These are phyloP conservation scores for Ammodytes marinus DNA, from an alignment of 2,113 vertebrate species.

Conservation along the genomic window DNA sequence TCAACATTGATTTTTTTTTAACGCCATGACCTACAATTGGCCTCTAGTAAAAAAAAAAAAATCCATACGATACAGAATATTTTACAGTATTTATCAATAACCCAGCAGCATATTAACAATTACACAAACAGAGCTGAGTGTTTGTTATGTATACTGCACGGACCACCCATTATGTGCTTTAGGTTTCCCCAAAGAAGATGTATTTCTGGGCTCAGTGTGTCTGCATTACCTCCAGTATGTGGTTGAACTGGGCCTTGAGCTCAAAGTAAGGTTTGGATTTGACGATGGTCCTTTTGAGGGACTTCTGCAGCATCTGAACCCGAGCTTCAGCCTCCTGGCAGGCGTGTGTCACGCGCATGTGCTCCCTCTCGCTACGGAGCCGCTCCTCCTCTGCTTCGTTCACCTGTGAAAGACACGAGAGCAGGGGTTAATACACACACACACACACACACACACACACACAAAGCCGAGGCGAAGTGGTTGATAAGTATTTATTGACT, in stretches of 20 bases:
- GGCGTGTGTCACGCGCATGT: conserved; percentile 91
- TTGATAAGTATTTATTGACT: neutral
- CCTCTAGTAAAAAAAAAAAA: conserved; percentile 11
- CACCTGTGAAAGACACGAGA: conserved; percentile 82
- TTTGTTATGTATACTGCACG: neutral
- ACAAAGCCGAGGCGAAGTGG: neutral
- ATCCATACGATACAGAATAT: conserved; percentile 18
- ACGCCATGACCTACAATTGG: conserved; percentile 19
- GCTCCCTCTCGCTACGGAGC: conserved; percentile 91
- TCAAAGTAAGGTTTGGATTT: conserved; percentile 97
- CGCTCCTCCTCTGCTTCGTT: conserved; percentile 96
- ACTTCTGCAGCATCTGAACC: conserved; percentile 92
- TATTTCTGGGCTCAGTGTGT: neutral
- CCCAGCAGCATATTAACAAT: conserved; percentile 27
- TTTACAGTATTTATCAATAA: neutral
- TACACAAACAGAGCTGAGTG: neutral
- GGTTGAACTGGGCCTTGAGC: conserved; percentile 95
- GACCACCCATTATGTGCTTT: neutral
- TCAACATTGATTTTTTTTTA: conserved; percentile 36
- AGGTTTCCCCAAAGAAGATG: neutral
- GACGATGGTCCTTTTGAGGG: conserved; percentile 91
- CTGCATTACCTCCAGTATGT: conserved; percentile 90
- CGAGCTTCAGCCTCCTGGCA: conserved; percentile 94
- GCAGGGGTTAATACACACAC: neutral
- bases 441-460: neutral